Conservation (phyloP, 2,888 invertebrate genomes). For the Ornithoptera priamus region DNA sequence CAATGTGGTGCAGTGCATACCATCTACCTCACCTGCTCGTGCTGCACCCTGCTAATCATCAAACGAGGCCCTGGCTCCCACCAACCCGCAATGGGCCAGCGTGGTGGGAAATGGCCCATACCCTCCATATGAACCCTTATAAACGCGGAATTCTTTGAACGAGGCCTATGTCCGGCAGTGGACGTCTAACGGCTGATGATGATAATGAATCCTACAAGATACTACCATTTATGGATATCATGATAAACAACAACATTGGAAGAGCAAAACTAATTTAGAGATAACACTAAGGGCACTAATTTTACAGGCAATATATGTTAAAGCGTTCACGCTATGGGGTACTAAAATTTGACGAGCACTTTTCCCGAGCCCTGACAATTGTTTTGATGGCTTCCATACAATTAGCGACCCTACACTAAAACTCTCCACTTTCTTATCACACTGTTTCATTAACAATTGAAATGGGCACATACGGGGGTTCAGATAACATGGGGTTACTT, state of each 20-base stretch:
- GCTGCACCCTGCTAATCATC: no score
- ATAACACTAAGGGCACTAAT: constrained; percentile 23
- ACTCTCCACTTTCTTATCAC: constrained; percentile 34
- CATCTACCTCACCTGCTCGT: no score
- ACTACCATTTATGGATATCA: no score
- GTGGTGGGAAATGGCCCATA: no score
- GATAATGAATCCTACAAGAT: no score
- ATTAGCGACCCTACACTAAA: constrained; percentile 31
- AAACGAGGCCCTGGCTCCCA: no score
- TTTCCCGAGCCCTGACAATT: constrained; percentile 27
- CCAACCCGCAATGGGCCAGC: no score
- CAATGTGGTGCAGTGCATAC: no score
- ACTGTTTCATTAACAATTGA: constrained; percentile 54
- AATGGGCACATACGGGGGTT: constrained; percentile 40
- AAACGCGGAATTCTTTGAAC: no score
- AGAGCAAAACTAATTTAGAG: constrained; percentile 13
- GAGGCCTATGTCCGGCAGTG: no score
- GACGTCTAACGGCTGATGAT: no score
- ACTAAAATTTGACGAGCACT: constrained; percentile 24
- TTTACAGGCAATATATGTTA: constrained; percentile 17
- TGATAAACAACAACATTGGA: not conserved
- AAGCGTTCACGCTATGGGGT: constrained; percentile 5
- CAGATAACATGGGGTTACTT: constrained; percentile 12
- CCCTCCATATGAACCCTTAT: no score
- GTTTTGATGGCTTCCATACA: constrained; percentile 28